A percentile compares a stretch with the other conserved stretches of the same genome.
Conservation (phyloP, 1,140 invertebrate species). For the Platyura marginata region DNA sequence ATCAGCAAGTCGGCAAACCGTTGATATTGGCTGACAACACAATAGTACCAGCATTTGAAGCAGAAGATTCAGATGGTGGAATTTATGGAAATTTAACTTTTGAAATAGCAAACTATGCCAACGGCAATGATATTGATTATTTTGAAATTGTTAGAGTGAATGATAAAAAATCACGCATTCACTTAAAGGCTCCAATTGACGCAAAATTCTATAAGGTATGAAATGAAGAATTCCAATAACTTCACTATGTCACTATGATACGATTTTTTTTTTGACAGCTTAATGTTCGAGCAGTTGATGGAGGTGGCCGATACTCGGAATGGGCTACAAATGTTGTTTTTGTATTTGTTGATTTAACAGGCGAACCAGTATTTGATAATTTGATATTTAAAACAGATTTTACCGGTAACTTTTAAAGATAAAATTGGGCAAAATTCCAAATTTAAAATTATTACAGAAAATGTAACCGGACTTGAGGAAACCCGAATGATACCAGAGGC, state of each 20-base stretch:
- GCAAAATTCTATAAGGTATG: constrained; percentile 1
- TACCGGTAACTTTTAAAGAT: constrained; percentile 5
- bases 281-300: constrained; percentile 5
- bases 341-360: constrained; percentile 25
- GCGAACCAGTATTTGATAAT: constrained; percentile 16
- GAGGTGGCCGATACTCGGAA: constrained; percentile 3
- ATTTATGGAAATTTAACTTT: constrained; percentile 7
- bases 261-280: too few relatives aligned
- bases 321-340: constrained; percentile 6
- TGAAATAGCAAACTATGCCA: constrained; percentile 1
- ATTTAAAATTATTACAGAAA: constrained; percentile 14
- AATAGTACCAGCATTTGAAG: constrained; percentile 6
- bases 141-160: constrained; percentile 5
- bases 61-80: constrained; percentile 6
- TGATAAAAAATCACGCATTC: constrained; percentile 3
- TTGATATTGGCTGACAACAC: constrained; percentile 10
- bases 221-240: too few relatives aligned
- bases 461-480: constrained; percentile 20
- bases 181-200: constrained; percentile 1
- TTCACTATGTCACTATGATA: too few relatives aligned
- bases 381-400: constrained; percentile 8
- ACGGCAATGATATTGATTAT: constrained; percentile 4
- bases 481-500: constrained; percentile 19
- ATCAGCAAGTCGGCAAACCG: constrained; percentile 7
- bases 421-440: not conserved